Evolutionary conservation across 2,797 vertebrate genomes (phyloP).

Genomic region (Graptemys geographica): DNA sequence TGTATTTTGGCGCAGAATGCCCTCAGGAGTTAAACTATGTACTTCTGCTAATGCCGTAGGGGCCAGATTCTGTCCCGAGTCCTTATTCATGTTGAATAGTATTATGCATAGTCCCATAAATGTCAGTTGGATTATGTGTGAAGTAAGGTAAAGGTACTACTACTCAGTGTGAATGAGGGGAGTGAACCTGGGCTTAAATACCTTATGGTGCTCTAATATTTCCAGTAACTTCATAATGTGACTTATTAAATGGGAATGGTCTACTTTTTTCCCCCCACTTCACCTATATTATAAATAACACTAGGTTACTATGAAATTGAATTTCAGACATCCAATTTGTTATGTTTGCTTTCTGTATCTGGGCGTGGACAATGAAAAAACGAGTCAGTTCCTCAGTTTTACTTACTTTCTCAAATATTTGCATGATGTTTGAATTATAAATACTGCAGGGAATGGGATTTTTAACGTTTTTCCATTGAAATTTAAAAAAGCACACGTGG

Average conservation of each 20-base stretch:
- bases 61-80: slow-evolving; percentile 14
- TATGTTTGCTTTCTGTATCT: background rate
- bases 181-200: background rate
- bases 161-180: background rate
- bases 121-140: background rate
- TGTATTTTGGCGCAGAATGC: too few species aligned
- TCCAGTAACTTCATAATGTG: background rate
- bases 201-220: background rate
- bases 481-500: background rate
- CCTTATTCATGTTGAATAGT: background rate
- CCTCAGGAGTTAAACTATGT: background rate
- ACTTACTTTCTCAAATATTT: background rate
- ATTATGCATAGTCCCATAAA: background rate
- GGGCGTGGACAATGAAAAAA: background rate
- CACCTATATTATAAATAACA: background rate
- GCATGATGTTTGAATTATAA: background rate
- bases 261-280: background rate
- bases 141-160: slow-evolving; percentile 14
- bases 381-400: background rate
- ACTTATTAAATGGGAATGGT: background rate
- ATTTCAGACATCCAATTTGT: background rate
- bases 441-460: background rate
- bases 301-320: background rate
- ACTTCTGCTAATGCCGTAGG: slow-evolving; percentile 9
- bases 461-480: background rate